Base-by-base conservation (phyloP, 2,888 invertebrate species). In the Beris chalybata region DNA sequence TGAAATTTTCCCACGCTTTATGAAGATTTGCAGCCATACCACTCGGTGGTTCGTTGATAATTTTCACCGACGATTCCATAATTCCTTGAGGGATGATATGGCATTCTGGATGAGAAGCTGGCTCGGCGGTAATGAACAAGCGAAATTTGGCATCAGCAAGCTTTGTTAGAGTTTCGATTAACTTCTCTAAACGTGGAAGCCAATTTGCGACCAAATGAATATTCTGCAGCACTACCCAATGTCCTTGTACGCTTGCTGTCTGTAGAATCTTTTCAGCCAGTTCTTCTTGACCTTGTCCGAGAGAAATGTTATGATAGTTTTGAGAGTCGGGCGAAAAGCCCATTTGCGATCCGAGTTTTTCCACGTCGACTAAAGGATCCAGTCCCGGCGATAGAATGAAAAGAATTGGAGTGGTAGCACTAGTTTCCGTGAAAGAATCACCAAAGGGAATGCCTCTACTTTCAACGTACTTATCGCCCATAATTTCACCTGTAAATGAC, bases 341-440 rank as follows among this genome's bases (percentile, higher is more conserved):
- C 56, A 94, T 74, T 75, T 88, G 89, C 70, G 87, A 86, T 0
- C 95, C 97, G 45, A 94, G 79, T 64, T 86, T 87, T 80, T 97
- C 97, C 0, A 96, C 90, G 77, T 79, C 79, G 5, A 75, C 72
- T 12, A 96, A 82, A 0, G 97, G 97, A 82, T 97, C 95, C 0
- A 97, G 95, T 47, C 97, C 97, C 0, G 97, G 90, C 0, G 96
- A 97, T 7, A 97, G 85, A 73, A 97, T 95, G 77, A 97, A 97
- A 82, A 97, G 95, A 66, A 95, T 88, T 0, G 97, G 94, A 0
- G 93, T 96, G 2, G 87, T 86, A 9, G 90, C 85, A 69, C 90
- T 91, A 44, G 92, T 89, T 80, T 97, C 97, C 76, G 89, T 87
- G 76, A 85, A 95, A 0, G 95, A 94, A 75, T 91, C 91, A 4